Base-by-base conservation (phyloP, 2,888 invertebrate genomes). In the Ectemnius cavifrons region DNA sequence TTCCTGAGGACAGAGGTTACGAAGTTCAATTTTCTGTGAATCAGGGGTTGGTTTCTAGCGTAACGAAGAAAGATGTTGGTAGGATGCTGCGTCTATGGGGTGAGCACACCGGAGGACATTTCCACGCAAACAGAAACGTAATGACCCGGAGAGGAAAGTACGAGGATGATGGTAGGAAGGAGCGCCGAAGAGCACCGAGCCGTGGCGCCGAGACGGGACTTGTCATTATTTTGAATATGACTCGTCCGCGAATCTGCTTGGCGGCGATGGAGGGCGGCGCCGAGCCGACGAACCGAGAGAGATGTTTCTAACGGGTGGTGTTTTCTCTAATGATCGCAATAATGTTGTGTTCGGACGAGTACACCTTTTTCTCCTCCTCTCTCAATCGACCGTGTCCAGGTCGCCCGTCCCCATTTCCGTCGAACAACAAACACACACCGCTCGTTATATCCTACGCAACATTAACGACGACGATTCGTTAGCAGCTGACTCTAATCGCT, bases 161-260 rank as follows among this genome's bases (percentile, higher is more conserved):
- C 3, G 6, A 52, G 23, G 46, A 56, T 52, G 65, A 20, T 52
- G 70, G 58, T 45, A 23, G 27, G 56, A 52, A 64, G 57, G 63
- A 69, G 71, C 70, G 72, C 64, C 67, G 74, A 65, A 56, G 65
- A 71, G 82, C 52, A 77, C 45, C 64, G 72, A 75, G 67, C 59
- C 67, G 74, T 65, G 49, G 70, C 72, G 71, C 67, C 78, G 76
- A 60, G 63, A 58, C 71, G 71, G 61, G 67, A 70, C 70, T 68
- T 72, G 78, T 83, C 84, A 81, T 84, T 84, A 84, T 84, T 84
- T 81, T 81, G 78, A 84, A 81, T 83, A 78, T 75, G 76, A 77
- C 78, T 68, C 75, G 73, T 61, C 69, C 61, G 67, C 67, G 52
- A 75, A 69, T 69, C n/a, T 16, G 14, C 46, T 14, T 49, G 49